These are phyloP conservation scores for Calosoma granatense DNA, from an alignment of 1,140 invertebrate species.

Conservation along the genomic window DNA sequence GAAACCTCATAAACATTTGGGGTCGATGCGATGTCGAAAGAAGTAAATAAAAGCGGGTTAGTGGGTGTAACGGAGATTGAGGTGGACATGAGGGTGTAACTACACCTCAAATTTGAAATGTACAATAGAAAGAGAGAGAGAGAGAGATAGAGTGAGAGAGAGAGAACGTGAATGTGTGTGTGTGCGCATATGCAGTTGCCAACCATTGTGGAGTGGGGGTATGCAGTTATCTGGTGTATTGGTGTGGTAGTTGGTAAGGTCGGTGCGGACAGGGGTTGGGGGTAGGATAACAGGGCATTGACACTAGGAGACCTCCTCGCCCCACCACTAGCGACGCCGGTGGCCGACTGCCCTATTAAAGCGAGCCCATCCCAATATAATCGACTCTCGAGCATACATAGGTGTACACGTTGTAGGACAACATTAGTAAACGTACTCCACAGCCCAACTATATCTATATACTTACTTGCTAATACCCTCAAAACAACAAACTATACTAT, in stretches of 20 bases:
- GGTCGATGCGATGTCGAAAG: no score
- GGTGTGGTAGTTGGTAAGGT: no score
- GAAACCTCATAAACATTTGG: no score
- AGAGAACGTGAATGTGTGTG: background rate
- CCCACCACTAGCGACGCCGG: background rate
- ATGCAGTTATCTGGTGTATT: no score
- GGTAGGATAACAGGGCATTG: background rate
- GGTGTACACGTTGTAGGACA: no score
- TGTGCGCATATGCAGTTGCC: background rate
- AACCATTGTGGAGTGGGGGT: no score
- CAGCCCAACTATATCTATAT: no score
- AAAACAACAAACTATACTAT: no score
- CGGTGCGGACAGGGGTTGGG: background rate
- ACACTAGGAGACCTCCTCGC: background rate
- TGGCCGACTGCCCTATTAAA: slow-evolving; percentile 2
- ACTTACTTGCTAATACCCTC: no score
- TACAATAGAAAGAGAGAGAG: background rate
- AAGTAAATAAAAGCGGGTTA: no score
- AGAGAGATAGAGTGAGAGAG: background rate
- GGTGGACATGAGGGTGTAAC: background rate
- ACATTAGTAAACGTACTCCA: background rate
- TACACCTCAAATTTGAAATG: slow-evolving; percentile 5
- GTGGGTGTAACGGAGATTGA: background rate
- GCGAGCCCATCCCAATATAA: background rate
- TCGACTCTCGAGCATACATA: background rate